Conservation (phyloP, 2,797 vertebrate species). For the Microctenopoma steveboyesi region DNA sequence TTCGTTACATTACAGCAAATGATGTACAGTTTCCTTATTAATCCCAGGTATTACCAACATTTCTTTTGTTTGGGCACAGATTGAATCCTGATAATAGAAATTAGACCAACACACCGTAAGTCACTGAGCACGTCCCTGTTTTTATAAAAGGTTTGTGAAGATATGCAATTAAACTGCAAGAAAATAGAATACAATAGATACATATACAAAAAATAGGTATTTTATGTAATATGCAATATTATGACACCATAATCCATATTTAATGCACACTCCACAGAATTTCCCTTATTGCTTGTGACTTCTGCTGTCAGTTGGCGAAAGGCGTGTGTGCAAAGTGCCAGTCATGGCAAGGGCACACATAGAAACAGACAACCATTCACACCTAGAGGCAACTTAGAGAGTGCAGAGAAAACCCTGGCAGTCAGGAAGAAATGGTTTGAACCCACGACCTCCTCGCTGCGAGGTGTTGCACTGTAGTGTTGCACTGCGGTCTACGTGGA, state of each 20-base stretch:
- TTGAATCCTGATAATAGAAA: conserved; percentile 20
- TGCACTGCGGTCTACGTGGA: no score
- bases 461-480: no score
- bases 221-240: not conserved
- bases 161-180: not conserved
- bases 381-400: no score
- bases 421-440: no score
- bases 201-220: no score
- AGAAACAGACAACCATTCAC: no score
- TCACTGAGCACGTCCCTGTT: not conserved
- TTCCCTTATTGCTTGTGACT: not conserved
- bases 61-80: conserved; percentile 37
- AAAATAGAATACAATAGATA: no score
- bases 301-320: no score
- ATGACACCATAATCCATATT: not conserved
- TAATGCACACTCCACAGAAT: not conserved
- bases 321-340: no score
- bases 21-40: conserved; percentile 61
- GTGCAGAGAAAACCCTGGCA: no score
- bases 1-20: conserved; percentile 40
- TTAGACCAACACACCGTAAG: not conserved
- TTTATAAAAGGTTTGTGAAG: conserved; percentile 14
- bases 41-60: conserved; percentile 46
- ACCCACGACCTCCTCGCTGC: no score
- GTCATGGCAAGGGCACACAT: no score